Evolutionary conservation across 2,888 invertebrate genomes (phyloP).

Genomic region (Campoplex capitator): DNA sequence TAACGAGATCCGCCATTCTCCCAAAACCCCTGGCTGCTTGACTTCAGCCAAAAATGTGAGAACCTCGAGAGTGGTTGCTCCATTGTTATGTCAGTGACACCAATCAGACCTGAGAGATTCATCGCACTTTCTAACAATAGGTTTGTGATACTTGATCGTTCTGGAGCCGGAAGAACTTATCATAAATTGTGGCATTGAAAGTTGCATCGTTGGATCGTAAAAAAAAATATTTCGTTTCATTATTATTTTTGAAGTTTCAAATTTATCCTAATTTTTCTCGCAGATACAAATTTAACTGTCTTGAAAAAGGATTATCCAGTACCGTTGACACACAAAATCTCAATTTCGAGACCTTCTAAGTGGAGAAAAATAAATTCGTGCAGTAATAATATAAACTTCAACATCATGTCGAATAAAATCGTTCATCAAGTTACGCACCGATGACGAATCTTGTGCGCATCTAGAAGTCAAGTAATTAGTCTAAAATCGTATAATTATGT

Average conservation of each 20-base stretch:
- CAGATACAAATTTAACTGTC: not conserved
- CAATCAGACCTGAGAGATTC: not conserved
- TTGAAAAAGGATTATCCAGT: not conserved
- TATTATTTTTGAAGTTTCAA: not conserved
- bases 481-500: not conserved
- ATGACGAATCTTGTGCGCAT: no score
- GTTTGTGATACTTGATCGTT: not conserved
- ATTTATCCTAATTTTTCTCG: not conserved
- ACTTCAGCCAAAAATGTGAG: slow-evolving; percentile 5
- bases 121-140: not conserved
- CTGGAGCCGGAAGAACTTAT: not conserved
- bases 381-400: not conserved
- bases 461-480: not conserved
- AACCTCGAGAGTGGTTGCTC: not conserved
- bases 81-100: slow-evolving; percentile 3
- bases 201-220: not conserved
- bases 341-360: not conserved
- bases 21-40: not conserved
- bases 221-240: not conserved
- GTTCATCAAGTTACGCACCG: not conserved
- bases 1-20: slow-evolving; percentile 30
- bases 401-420: not conserved
- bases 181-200: not conserved
- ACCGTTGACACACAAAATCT: not conserved
- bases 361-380: not conserved